These are phyloP conservation scores for Rhynchonycteris naso DNA, from an alignment of 2,797 vertebrate species.

Conservation along the genomic window DNA sequence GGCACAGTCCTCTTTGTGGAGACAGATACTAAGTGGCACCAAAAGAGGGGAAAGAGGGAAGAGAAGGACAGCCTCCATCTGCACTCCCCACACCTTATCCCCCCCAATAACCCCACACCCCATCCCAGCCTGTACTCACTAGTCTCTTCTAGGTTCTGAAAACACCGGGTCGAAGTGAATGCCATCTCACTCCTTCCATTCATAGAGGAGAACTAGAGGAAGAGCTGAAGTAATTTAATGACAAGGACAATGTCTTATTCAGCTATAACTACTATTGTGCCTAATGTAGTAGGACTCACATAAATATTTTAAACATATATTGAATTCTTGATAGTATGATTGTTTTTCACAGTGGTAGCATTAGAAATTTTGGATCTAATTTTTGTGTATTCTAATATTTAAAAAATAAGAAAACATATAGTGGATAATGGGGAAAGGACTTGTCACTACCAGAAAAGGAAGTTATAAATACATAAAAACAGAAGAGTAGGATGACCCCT, in stretches of 20 bases:
- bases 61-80: background rate
- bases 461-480: background rate
- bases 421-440: background rate
- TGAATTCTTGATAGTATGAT: background rate
- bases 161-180: background rate
- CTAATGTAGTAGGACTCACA: background rate
- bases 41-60: background rate
- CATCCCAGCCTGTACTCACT: background rate
- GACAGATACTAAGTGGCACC: background rate
- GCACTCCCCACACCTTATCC: background rate
- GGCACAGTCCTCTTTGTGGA: background rate
- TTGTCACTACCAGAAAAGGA: background rate
- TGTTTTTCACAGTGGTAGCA: background rate
- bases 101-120: background rate
- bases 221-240: background rate
- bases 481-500: background rate
- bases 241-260: background rate
- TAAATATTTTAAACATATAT: background rate
- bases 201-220: background rate
- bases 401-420: background rate
- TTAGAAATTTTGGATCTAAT: background rate
- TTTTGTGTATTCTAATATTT: background rate
- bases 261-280: background rate
- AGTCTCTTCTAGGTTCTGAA: background rate
- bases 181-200: background rate